Conservation (phyloP, 2,113 vertebrate genomes). For the Phalacrocorax brasilianus region DNA sequence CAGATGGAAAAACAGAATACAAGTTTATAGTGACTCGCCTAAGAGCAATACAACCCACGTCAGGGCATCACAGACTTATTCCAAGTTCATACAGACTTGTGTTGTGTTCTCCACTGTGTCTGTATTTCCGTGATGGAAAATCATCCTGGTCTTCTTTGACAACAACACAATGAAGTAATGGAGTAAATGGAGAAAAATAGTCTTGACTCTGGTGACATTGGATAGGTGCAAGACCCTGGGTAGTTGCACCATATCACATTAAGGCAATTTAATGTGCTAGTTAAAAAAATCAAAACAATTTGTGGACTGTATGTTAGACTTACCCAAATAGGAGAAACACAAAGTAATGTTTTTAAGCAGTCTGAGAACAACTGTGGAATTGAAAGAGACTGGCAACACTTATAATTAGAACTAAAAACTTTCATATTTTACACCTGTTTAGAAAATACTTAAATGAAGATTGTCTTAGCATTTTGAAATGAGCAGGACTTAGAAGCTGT, state of each 20-base stretch:
- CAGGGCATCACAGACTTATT: not conserved
- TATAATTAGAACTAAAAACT: not conserved
- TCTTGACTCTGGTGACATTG: conserved; percentile 24
- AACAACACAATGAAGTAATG: not conserved
- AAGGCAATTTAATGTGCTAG: conserved; percentile 37
- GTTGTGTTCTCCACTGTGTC: not conserved
- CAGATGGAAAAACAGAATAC: not conserved
- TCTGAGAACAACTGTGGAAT: not conserved
- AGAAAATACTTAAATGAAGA: not conserved
- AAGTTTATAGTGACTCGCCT: not conserved
- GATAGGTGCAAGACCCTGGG: not conserved
- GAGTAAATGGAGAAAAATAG: not conserved
- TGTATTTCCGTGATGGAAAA: not conserved
- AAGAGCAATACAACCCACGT: not conserved
- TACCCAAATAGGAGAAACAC: not conserved
- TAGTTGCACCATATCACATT: conserved; percentile 18
- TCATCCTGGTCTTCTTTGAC: not conserved
- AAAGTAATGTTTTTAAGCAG: not conserved
- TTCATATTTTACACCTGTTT: not conserved
- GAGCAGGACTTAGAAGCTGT: not conserved
- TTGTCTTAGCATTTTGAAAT: conserved; percentile 1
- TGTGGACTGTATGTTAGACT: conserved; percentile 4
- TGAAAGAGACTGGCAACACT: not conserved
- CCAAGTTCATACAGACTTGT: not conserved
- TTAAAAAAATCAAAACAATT: conserved; percentile 42